Conservation (phyloP, 2,888 invertebrate species). For the Allygus modestus region DNA sequence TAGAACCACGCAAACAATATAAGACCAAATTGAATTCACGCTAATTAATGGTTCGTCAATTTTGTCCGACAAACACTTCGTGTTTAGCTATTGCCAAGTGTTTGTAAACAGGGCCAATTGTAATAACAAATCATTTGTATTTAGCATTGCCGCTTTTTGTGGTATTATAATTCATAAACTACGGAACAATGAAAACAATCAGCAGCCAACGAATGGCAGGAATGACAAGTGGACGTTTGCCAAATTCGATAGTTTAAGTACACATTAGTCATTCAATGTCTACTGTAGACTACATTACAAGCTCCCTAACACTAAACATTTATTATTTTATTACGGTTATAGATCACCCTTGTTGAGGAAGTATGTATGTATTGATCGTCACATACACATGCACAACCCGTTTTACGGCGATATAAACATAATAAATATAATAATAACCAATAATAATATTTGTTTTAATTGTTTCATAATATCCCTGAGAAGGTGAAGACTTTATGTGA, state of each 20-base stretch:
- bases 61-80: neutral
- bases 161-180: neutral
- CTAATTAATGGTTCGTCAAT: constrained; percentile 16
- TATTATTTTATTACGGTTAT: too few species aligned
- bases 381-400: too few species aligned
- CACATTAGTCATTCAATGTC: too few species aligned
- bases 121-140: constrained; percentile 29
- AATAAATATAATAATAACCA: too few species aligned
- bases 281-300: too few species aligned
- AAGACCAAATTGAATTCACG: neutral
- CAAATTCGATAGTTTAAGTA: neutral
- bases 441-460: too few species aligned
- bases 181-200: neutral
- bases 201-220: neutral
- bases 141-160: neutral
- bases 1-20: neutral
- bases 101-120: neutral
- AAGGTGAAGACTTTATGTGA: too few species aligned
- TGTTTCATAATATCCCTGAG: too few species aligned
- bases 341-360: too few species aligned
- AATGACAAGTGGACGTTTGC: neutral
- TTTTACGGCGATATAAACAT: too few species aligned
- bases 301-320: too few species aligned
- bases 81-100: constrained; percentile 12
- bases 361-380: too few species aligned